Percentiles rank a stretch among this genome's conserved stretches.
phyloP scores from a whole-genome alignment of 2,888 invertebrate genomes.

The Limenitis camilla region DNA sequence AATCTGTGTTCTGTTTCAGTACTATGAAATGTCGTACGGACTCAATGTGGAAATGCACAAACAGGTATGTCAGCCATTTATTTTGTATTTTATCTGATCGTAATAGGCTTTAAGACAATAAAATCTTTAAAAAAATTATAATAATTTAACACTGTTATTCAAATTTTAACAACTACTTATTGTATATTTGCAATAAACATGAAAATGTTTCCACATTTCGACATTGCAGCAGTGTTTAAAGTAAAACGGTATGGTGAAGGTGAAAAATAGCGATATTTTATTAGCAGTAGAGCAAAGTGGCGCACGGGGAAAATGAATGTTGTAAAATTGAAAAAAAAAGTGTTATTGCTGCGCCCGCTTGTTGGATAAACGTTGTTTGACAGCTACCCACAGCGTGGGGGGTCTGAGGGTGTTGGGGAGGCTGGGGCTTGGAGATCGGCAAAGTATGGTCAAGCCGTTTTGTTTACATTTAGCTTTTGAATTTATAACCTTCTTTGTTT shows the following conservation, averaged over 20 bases:
- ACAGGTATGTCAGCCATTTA: constrained; percentile 80
- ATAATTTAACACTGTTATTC: background rate
- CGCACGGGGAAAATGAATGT: constrained; percentile 43
- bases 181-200: constrained; percentile 1
- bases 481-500: constrained; percentile 33
- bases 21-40: constrained; percentile 98
- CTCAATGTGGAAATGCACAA: constrained; percentile 98
- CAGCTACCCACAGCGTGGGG: constrained; percentile 35
- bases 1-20: constrained; percentile 81
- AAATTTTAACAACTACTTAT: background rate
- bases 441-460: constrained; percentile 26
- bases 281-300: constrained; percentile 40
- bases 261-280: constrained; percentile 42
- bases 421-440: constrained; percentile 20
- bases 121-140: no score
- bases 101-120: no score
- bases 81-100: constrained; percentile 4
- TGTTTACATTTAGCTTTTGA: constrained; percentile 28
- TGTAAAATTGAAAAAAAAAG: constrained; percentile 51
- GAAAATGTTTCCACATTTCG: constrained; percentile 42
- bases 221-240: constrained; percentile 28
- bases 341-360: constrained; percentile 59
- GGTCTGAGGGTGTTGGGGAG: constrained; percentile 21
- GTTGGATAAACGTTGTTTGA: constrained; percentile 67
- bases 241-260: constrained; percentile 34